Percentiles rank a stretch among this genome's conserved stretches.
Conservation (phyloP, 2,888 invertebrate species). For the Sarcophaga caerulescens region DNA sequence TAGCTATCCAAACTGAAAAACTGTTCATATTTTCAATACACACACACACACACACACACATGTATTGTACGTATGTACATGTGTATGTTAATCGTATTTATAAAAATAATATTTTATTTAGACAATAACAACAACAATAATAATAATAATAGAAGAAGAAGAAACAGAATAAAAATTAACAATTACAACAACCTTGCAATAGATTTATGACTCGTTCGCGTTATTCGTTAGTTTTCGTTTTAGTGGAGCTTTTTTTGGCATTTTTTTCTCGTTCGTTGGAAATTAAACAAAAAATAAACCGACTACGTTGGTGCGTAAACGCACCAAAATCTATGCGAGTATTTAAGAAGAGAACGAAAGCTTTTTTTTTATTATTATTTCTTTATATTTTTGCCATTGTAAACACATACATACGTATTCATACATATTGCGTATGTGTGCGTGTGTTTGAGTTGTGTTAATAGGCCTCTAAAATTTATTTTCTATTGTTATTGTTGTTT, state of each 20-base stretch:
- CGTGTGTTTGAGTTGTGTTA: slow-evolving; percentile 1
- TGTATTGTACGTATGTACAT: too few species aligned
- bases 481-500: slow-evolving; percentile 11
- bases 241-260: slow-evolving; percentile 25
- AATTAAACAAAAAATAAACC: background rate
- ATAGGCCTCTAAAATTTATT: background rate
- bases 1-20: too few species aligned
- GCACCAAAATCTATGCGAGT: background rate
- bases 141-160: background rate
- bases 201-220: slow-evolving; percentile 30
- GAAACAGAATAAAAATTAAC: background rate
- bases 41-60: too few species aligned
- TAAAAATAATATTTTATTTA: background rate
- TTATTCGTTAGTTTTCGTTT: background rate
- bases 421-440: background rate
- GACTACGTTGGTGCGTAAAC: background rate
- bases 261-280: background rate
- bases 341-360: background rate
- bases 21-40: too few species aligned
- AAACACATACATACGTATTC: too few species aligned
- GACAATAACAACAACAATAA: background rate
- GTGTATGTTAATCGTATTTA: background rate
- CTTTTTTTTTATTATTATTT: slow-evolving; percentile 12
- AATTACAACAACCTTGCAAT: slow-evolving; percentile 61
- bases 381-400: background rate